Base-by-base conservation (phyloP, 2,888 invertebrate species). In the Pristionchus maxplancki region DNA sequence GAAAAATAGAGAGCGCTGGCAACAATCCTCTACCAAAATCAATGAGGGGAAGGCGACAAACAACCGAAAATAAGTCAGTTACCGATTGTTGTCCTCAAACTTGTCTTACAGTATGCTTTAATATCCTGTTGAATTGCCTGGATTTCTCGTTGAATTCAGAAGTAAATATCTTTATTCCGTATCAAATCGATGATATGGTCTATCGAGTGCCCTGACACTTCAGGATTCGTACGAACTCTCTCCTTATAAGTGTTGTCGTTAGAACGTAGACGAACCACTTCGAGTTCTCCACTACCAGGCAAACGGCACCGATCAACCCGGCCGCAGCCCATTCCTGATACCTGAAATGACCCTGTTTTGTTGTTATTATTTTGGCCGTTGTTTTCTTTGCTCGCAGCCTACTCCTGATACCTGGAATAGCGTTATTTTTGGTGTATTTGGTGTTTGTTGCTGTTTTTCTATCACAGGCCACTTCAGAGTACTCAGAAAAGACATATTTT, bases 191-290 rank as follows among this genome's bases (percentile, higher is more conserved):
- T 44, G 44, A 44, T 44, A 44, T 44, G 44, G 9, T 64, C 64
- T 64, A 64, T 20, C 31, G 64, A 15, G 31, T 28, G 15, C 78
- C 37, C 28, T 50, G 28, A 17, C 81, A 81, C 28, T 40, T 34
- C 11, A 81, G n/a, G 17, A 81, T 81, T 11, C 28, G 44, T 5
- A 81, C 15, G 31, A 81, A 81, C 31, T 81, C 81, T 20, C 48
- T 48, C 24, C 81, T n/a, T 13, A 81, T 81, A 15, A 40, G 37
- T 9, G 81, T 81, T 1, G 81, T 81, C 20, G 81, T 50, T 31
- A 81, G 50, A 5, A 50, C 13, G 48, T 81, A 81, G 17, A 48
- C 31, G 31, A 81, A 31, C 81, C 81, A 81, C 31, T 81, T 81
- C n/a, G 81, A 81, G 81, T 50, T 13, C 48, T 81, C 81, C 4